Evolutionary conservation across 2,888 invertebrate species (phyloP), one percentile per base, ranked within the genome.

Genomic region (Amiota mariae): DNA sequence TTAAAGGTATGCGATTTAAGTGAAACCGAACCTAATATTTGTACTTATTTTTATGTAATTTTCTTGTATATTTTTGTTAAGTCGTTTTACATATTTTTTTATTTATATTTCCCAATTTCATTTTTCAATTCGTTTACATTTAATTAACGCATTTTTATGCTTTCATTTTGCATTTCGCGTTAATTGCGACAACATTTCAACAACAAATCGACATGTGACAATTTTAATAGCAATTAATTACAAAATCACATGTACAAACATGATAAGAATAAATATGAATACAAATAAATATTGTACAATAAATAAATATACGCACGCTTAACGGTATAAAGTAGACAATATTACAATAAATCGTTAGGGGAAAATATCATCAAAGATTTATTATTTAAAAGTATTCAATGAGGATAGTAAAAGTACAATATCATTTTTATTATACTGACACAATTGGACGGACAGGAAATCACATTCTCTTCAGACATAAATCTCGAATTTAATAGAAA

Each of bases 171-270:
- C 49, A 36, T 36, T 36, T 36, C 6, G 36, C 20, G 10, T 68
- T 68, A 68, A 68, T 68, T 68, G 49, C 51, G 51, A 68, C 67
- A 68, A 54, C 67, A 68, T 68, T 68, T 68, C 67, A 68, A 54
- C 66, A 67, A 49, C 67, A 68, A 68, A 54, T 68, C 54, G 67
- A 68, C 67, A 68, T 68, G 51, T 68, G 67, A 68, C 67, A 68
- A 54, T 68, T 51, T 68, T 68, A 68, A 68, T 68, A 54, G 67
- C 67, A 68, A 68, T 68, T 68, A 68, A 54, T 68, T 68, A 68
- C 67, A 68, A 18, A 18, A 46, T 48, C 47, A 59, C 24, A 63
- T 20, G 10, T 11, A 47, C 24, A 63, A 63, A 46, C 36, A 47
- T n/a, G 10, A 46, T 12, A 6, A 46, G 13, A 46, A 46, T 10